Base-by-base conservation (phyloP, 2,888 invertebrate species). In the Drosophila testacea region DNA sequence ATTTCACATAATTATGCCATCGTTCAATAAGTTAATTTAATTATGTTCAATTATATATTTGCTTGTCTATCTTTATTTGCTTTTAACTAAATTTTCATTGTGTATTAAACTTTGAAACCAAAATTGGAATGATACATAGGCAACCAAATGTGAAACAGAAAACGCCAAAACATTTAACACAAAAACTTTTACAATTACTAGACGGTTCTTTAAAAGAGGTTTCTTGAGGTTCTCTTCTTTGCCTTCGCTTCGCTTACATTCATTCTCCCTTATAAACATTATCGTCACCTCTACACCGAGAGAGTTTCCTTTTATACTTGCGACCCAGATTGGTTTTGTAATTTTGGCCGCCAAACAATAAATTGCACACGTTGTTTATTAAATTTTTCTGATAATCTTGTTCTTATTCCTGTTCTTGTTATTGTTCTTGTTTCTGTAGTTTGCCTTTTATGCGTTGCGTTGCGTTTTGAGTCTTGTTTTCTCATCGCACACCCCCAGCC, bases 81-180 rank as follows among this genome's bases (percentile, higher is more conserved):
- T 61, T 59, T 63, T 77, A 38, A 69, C 63, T 79, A 86, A 57
- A 81, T 64, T 72, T 73, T 51, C 69, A n/a, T 39, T 36, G 55
- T 74, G 38, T 56, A 28, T 69, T 69, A 56, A 46, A 38, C 36
- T 55, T 73, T 61, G 27, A 52, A 69, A 61, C 36, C 44, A 47
- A 54, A 77, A 64, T 83, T 83, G 83, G 83, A 83, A 83, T 83
- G 83, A 87, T 88, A 78, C 65, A 88, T 83, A 88, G 82, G 88
- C 88, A 85, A 88, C 63, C 61, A 80, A 77, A 72, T 67, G 55
- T 67, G 48, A 69, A 72, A 73, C 56, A 36, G 61, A 79, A 79
- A 68, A 79, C 68, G 71, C 59, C 44, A 75, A 81, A 61, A 68
- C 54, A 67, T 55, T 63, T 67, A 73, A 83, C 72, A 73, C 55